phyloP scores from a whole-genome alignment of 2,888 invertebrate genomes.

The Matsumyia berberina region DNA sequence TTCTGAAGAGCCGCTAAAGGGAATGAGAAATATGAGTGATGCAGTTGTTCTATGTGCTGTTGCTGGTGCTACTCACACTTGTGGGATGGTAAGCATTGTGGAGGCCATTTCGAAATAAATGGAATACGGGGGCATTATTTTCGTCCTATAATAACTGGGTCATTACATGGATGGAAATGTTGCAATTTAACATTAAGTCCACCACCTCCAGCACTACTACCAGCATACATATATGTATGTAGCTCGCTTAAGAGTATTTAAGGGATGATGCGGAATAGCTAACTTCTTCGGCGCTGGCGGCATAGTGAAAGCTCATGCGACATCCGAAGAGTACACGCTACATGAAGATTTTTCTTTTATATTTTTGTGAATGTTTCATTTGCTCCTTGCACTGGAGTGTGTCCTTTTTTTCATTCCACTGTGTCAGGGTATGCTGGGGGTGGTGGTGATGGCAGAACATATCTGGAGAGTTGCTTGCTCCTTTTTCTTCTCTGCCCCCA shows the following conservation, averaged over 20 bases:
- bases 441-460: conserved; percentile 2
- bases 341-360: conserved; percentile 56
- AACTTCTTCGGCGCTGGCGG: conserved; percentile 12
- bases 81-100: neutral
- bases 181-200: conserved; percentile 74
- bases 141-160: conserved; percentile 72
- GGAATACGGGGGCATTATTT: conserved; percentile 74
- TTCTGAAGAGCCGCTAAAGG: conserved; percentile 49
- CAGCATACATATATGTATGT: no score
- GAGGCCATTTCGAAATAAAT: conserved; percentile 69
- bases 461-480: conserved; percentile 35
- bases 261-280: conserved; percentile 28
- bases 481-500: conserved; percentile 3
- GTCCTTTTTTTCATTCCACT: neutral
- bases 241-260: conserved; percentile 13
- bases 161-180: conserved; percentile 73
- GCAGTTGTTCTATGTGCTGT: conserved; percentile 48
- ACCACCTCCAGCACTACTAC: conserved; percentile 51
- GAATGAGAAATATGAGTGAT: conserved; percentile 45
- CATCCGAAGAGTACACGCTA: conserved; percentile 20
- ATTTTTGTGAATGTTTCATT: conserved; percentile 36
- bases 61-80: neutral
- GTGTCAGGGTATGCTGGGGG: neutral
- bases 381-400: conserved; percentile 15
- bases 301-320: conserved; percentile 27